Evolutionary conservation across 2,888 invertebrate species (phyloP).

Genomic region (Salticus scenicus): DNA sequence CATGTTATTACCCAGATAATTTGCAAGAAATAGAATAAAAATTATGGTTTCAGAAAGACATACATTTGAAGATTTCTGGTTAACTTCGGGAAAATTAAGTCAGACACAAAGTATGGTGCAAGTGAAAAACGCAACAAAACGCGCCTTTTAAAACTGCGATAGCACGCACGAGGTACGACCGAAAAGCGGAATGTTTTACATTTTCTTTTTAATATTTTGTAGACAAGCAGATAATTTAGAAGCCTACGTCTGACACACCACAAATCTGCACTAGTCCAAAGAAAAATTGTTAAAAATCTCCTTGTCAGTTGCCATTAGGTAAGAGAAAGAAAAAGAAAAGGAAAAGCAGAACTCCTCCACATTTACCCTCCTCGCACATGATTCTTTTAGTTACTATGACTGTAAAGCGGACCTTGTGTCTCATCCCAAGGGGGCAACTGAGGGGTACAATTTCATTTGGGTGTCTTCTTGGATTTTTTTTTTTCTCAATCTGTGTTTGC

Average conservation of each 20-base stretch:
- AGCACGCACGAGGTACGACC: too few relatives aligned
- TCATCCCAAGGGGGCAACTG: conserved; percentile 31
- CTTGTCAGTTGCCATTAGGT: conserved; percentile 3
- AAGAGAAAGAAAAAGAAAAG: neutral
- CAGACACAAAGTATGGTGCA: too few relatives aligned
- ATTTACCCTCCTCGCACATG: too few relatives aligned
- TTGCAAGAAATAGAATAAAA: too few relatives aligned
- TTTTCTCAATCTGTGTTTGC: neutral
- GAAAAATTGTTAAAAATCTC: neutral
- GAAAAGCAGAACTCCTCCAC: neutral
- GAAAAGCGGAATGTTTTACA: too few relatives aligned
- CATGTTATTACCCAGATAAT: too few relatives aligned
- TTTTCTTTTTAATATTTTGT: too few relatives aligned
- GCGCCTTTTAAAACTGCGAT: too few relatives aligned
- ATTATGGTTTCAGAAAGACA: too few relatives aligned
- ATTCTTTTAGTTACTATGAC: neutral
- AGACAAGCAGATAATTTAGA: neutral
- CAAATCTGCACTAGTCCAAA: neutral
- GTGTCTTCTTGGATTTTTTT: conserved; percentile 40
- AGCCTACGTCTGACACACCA: neutral
- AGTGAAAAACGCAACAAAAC: too few relatives aligned
- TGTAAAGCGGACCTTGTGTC: neutral
- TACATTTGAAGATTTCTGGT: too few relatives aligned
- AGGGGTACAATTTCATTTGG: conserved; percentile 61
- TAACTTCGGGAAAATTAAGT: too few relatives aligned